Evolutionary conservation across 2,888 invertebrate species (phyloP).

Genomic region (Spialia ferax): DNA sequence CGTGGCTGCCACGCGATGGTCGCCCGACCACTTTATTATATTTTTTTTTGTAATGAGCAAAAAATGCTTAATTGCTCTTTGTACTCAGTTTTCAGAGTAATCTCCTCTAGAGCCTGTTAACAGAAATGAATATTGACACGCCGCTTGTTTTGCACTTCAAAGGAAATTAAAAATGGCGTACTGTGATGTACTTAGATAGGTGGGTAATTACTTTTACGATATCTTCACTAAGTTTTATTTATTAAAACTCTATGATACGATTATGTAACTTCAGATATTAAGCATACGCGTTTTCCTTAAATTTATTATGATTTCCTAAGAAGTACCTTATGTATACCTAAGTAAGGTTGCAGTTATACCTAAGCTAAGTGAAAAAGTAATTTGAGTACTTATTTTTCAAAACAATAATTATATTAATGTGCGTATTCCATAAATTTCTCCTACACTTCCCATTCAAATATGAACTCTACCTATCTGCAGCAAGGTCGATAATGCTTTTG

Average conservation of each 20-base stretch:
- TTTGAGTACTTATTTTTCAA: neutral
- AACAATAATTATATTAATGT: neutral
- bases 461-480: neutral
- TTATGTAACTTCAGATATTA: too few species aligned
- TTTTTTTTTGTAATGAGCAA: conserved; percentile 62
- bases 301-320: too few species aligned
- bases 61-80: conserved; percentile 72
- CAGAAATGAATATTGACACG: conserved; percentile 57
- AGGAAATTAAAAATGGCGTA: conserved; percentile 38
- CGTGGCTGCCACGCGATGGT: conserved; percentile 54
- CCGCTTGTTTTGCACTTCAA: conserved; percentile 41
- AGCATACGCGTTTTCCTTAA: too few species aligned
- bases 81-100: conserved; percentile 60
- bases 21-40: conserved; percentile 53
- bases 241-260: too few species aligned
- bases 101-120: conserved; percentile 63
- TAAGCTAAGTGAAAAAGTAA: too few species aligned
- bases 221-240: neutral
- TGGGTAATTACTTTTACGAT: conserved; percentile 9
- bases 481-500: neutral
- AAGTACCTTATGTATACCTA: too few species aligned
- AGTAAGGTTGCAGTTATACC: too few species aligned
- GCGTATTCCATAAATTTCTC: neutral
- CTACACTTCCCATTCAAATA: neutral
- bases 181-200: neutral